These are phyloP conservation scores for Halcyon senegalensis DNA, from an alignment of 2,113 vertebrate genomes.

Conservation along the genomic window DNA sequence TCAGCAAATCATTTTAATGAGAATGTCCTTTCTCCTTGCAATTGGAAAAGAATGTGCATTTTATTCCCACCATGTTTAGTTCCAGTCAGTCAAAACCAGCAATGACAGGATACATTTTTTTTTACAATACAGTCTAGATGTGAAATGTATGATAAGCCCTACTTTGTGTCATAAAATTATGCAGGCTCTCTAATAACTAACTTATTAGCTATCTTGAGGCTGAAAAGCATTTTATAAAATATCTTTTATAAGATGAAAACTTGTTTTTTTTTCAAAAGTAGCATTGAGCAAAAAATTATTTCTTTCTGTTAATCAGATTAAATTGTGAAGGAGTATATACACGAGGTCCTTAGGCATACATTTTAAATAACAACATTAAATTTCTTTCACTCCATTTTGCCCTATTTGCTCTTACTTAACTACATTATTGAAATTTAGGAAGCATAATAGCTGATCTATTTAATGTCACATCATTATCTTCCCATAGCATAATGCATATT, in stretches of 20 bases:
- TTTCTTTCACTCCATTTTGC: conserved; percentile 38
- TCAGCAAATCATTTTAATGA: conserved; percentile 71
- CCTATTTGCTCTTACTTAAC: conserved; percentile 22
- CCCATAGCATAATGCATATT: conserved; percentile 21
- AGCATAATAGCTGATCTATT: conserved; percentile 48
- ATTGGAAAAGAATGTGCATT: conserved; percentile 50
- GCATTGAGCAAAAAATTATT: conserved; percentile 17
- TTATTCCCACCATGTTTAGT: conserved; percentile 57
- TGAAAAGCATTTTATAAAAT: conserved; percentile 20
- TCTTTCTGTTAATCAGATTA: conserved; percentile 58
- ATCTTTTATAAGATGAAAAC: not conserved
- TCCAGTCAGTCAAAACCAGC: conserved; percentile 34
- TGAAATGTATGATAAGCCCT: conserved; percentile 36
- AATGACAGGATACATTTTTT: conserved; percentile 7
- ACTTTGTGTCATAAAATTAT: conserved; percentile 41
- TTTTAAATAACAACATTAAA: conserved; percentile 50
- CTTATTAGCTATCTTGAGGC: not conserved
- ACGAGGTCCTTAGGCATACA: not conserved
- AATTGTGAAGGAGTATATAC: not conserved
- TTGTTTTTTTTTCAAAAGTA: not conserved
- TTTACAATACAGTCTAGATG: conserved; percentile 23
- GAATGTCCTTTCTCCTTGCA: conserved; percentile 21
- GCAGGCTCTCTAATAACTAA: conserved; percentile 30
- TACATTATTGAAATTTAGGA: conserved; percentile 61
- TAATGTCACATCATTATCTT: conserved; percentile 50